Evolutionary conservation across 2,797 vertebrate species (phyloP).

Genomic region (Anguilla anguilla): DNA sequence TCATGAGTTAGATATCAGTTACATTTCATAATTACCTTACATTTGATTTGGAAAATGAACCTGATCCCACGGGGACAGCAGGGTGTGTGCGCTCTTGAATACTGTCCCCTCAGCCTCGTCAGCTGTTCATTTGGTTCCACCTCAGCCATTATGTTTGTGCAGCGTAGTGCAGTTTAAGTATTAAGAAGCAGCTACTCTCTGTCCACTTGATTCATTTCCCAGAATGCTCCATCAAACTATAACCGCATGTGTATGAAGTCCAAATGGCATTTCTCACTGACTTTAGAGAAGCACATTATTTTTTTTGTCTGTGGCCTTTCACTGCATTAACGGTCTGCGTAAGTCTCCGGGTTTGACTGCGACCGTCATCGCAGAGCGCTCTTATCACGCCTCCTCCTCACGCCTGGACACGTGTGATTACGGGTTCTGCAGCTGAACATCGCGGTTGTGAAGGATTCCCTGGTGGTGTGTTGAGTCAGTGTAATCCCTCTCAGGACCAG

Average conservation of each 20-base stretch:
- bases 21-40: not conserved
- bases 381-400: not conserved
- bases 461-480: not conserved
- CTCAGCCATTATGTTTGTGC: not conserved
- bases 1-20: not conserved
- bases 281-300: not conserved
- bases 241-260: not conserved
- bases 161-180: not conserved
- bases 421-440: not conserved
- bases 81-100: no score
- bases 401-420: not conserved
- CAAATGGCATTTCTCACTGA: not conserved
- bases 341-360: not conserved
- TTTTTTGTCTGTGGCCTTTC: not conserved
- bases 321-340: no score
- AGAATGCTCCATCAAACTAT: not conserved
- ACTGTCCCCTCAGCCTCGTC: not conserved
- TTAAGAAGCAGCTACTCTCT: not conserved
- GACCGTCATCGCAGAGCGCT: not conserved
- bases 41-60: not conserved
- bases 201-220: not conserved
- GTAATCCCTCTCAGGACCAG: not conserved
- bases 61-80: not conserved
- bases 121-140: not conserved
- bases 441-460: not conserved